Base-by-base conservation (phyloP, 2,113 vertebrate species). In the Orthonyx spaldingii region DNA sequence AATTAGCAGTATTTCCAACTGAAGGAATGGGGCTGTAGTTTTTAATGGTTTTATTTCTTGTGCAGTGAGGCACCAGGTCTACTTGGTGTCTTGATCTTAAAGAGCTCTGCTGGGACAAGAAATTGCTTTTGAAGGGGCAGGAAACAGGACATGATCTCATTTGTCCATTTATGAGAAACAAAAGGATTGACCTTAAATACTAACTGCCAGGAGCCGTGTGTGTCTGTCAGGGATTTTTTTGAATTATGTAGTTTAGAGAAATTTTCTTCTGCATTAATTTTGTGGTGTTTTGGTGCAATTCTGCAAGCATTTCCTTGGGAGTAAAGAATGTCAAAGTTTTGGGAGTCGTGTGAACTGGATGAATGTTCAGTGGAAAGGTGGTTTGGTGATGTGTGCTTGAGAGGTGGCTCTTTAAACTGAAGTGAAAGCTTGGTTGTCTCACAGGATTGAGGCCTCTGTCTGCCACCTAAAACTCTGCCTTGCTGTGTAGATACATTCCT, bases 101-200 rank as follows among this genome's bases (percentile, higher is more conserved):
- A 56, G 47, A 88, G 52, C 32, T 89, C 26, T 84, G 44, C 60
- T 80, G 24, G 28, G 50, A 26, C 23, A 42, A 93, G 84, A 92
- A 94, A 41, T 55, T 72, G 41, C 76, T 75, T 95, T 44, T 77
- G 61, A 74, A 84, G n/a, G 15, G 14, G 52, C 72, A 92, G 78
- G 93, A 90, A 89, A 84, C 89, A 95, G 93, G 88, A 90, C 69
- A 17, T 94, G 90, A 95, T 94, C 72, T 96, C 90, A 87, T 90
- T 89, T 96, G 83, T 89, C 84, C 49, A 20, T 87, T 22, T 50
- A 20, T 37, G 23, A 78, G 80, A 87, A 94, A 86, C 90, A 93
- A 90, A 96, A 94, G 83, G 64, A 88, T 77, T 74, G 68, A 23
- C 41, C 1, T 68, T 35, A 71, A 60, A 50, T 56, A 33, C 21